These are phyloP conservation scores for Tetragonula carbonaria DNA, from an alignment of 2,888 invertebrate genomes.

Conservation along the genomic window DNA sequence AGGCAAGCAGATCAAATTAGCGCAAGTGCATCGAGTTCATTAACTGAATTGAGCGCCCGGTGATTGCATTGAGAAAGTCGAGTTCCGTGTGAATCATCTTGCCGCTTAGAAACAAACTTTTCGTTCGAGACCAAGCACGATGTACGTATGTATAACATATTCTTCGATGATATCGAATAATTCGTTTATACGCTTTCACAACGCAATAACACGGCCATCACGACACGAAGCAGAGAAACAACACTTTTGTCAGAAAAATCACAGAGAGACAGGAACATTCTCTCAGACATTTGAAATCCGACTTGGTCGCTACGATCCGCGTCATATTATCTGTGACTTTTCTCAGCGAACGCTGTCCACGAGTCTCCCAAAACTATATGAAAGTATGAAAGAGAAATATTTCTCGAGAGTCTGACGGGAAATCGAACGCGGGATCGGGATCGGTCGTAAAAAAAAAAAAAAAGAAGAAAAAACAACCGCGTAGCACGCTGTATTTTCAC, in stretches of 20 bases:
- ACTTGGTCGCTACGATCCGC: background rate
- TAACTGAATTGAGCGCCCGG: background rate
- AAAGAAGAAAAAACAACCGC: background rate
- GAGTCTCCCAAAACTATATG: background rate
- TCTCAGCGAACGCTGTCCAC: background rate
- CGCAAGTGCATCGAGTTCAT: conserved; percentile 17
- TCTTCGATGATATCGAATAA: background rate
- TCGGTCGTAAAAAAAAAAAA: background rate
- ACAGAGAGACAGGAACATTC: background rate
- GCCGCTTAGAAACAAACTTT: background rate
- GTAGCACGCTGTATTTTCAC: background rate
- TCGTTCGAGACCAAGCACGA: background rate
- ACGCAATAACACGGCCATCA: background rate
- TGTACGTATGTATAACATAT: background rate
- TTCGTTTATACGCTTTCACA: background rate
- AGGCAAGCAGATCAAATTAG: background rate
- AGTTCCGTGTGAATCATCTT: background rate
- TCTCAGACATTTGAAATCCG: background rate
- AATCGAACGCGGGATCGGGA: conserved; percentile 5
- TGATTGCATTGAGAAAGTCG: background rate
- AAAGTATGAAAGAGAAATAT: background rate
- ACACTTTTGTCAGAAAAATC: background rate
- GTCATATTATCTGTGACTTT: background rate
- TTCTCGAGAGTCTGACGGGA: background rate
- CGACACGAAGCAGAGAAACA: background rate